Evolutionary conservation across 2,797 vertebrate genomes (phyloP).

Genomic region (Myotis myotis): DNA sequence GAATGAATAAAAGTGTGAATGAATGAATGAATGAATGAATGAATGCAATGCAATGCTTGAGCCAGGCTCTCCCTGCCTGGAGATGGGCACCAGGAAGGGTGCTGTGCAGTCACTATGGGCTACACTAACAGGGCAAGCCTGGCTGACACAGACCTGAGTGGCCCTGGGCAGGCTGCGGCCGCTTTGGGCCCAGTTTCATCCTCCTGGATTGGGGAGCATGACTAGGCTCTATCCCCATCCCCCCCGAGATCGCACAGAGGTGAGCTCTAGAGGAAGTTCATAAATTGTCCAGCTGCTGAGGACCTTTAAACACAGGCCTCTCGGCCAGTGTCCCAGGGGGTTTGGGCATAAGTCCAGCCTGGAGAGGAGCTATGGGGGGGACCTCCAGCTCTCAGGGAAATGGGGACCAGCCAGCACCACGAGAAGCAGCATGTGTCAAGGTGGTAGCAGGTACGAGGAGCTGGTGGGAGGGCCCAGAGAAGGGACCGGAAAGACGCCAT

Average conservation of each 20-base stretch:
- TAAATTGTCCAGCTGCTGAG: background rate
- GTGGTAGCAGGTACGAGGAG: background rate
- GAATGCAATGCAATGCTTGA: background rate
- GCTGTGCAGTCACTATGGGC: background rate
- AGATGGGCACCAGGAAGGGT: background rate
- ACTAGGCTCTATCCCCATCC: background rate
- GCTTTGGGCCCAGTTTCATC: background rate
- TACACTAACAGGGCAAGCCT: too few relatives aligned
- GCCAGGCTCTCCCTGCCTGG: fast-evolving
- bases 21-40: background rate
- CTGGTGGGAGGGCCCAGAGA: background rate
- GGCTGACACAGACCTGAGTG: background rate
- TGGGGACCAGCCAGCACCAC: background rate
- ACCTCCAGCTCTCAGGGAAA: background rate
- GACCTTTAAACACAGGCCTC: background rate
- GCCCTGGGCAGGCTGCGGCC: background rate
- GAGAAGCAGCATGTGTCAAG: background rate
- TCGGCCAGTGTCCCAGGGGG: background rate
- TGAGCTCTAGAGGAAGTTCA: background rate
- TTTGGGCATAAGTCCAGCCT: background rate
- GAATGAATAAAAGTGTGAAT: background rate
- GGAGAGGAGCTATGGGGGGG: background rate
- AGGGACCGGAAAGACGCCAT: background rate
- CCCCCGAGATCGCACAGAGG: background rate
- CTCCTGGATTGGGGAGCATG: fast-evolving